Evolutionary conservation across 2,113 vertebrate genomes (phyloP), one percentile per base, ranked within the genome.

Genomic region (Colaptes auratus): DNA sequence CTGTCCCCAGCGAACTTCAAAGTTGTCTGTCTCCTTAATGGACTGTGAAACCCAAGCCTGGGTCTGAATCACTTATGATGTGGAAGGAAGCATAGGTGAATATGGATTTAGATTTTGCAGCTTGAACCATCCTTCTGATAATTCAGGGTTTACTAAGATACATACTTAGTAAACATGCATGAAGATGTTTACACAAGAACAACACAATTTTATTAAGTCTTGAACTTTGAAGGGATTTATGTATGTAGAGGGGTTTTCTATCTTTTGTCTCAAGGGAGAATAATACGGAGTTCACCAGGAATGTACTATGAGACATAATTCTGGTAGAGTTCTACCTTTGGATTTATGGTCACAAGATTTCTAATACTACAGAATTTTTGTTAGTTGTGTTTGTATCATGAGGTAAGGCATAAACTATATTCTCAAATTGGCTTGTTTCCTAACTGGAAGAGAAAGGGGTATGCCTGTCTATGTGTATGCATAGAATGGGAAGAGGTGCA

Each of bases 11-110:
- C 0, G 0, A 91, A 90, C 79, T 86, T 95, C 2, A 4, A 39
- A 92, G 85, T 83, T 88, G 36, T 85, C 55, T 84, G n/a, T 91
- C 39, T 88, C n/a, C 76, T 79, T 91, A 91, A 93, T 79, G 73
- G 82, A 72, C 76, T 90, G 82, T 64, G 63, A 93, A 91, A 93
- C 50, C 76, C 50, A 86, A 90, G 90, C 69, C 15, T 65, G 53
- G 25, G 3, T 67, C 48, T 94, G 82, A 83, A 78, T 88, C 76
- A 42, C 53, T 55, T 64, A 53, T 6, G 21, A 25, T 65, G 17
- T 61, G 28, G 61, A 83, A 88, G 55, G 61, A 71, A 24, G 59
- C 20, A 14, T 24, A 53, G 35, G 28, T 61, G 69, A 90, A 33
- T 7, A 18, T 50, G 27, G n/a, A 53, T 74, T 44, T 67, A 28